Percentiles rank a stretch among this genome's conserved stretches.
phyloP scores from a whole-genome alignment of 1,140 invertebrate genomes.

The Solenopsis invicta region DNA sequence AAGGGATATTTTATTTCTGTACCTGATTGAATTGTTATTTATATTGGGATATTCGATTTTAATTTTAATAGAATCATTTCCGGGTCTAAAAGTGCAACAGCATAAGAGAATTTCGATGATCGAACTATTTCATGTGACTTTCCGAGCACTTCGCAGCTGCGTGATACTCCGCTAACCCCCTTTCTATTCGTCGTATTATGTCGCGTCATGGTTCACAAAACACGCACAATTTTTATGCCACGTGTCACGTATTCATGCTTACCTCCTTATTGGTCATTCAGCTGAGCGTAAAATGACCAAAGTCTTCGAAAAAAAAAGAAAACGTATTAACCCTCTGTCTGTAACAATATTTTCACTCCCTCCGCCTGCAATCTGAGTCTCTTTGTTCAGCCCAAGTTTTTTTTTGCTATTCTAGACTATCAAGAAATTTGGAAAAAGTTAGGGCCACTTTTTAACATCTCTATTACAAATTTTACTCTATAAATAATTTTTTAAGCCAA shows the following conservation, averaged over 20 bases:
- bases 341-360: no score
- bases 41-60: not conserved
- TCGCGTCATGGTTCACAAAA: conserved; percentile 83
- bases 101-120: conserved; percentile 57
- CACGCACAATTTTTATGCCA: conserved; percentile 83
- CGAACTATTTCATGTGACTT: conserved; percentile 78
- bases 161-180: conserved; percentile 64
- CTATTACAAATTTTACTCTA: no score
- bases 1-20: not conserved
- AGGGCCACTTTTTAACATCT: no score
- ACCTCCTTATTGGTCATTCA: conserved; percentile 77
- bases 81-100: not conserved
- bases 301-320: conserved; percentile 15
- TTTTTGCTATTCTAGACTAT: no score
- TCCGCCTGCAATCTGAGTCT: no score
- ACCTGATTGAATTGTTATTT: not conserved
- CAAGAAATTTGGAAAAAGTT: no score
- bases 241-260: conserved; percentile 82
- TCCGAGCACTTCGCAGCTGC: conserved; percentile 75
- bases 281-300: conserved; percentile 19
- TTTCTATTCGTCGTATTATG: conserved; percentile 71
- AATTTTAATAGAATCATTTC: not conserved
- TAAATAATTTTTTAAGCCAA: no score
- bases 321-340: not conserved
- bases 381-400: no score